Conservation (phyloP, 1,140 invertebrate genomes). For the Anthonomus grandis region DNA sequence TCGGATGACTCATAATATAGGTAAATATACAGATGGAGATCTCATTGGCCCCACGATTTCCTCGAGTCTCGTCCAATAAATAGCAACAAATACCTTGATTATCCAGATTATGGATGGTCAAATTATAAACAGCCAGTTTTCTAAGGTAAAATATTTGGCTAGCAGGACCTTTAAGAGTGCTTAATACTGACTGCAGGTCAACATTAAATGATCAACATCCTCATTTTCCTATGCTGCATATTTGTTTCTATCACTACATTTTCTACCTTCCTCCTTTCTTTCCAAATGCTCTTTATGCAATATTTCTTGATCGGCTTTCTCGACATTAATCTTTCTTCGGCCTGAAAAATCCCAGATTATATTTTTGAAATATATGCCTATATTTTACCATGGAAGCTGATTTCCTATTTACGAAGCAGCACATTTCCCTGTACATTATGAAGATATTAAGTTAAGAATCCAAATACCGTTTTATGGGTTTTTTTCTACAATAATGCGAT, state of each 20-base stretch:
- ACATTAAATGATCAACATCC: constrained; percentile 27
- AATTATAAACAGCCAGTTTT: constrained; percentile 50
- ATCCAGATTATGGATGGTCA: constrained; percentile 41
- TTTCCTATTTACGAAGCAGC: too few species aligned
- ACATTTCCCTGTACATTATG: too few species aligned
- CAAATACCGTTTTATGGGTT: background rate
- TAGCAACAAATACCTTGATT: constrained; percentile 14
- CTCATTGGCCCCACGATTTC: constrained; percentile 38
- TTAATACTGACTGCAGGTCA: constrained; percentile 46
- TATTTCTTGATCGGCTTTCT: too few species aligned
- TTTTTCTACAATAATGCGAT: background rate
- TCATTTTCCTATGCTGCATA: constrained; percentile 28
- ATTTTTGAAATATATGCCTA: too few species aligned
- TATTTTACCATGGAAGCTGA: too few species aligned
- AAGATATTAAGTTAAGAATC: background rate
- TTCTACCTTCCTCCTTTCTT: constrained; percentile 28
- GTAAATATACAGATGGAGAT: constrained; percentile 47
- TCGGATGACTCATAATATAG: constrained; percentile 33
- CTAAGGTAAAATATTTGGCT: constrained; percentile 47
- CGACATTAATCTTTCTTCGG: too few species aligned
- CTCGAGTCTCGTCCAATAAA: constrained; percentile 14
- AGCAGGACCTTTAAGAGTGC: constrained; percentile 38
- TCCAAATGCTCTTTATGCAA: too few species aligned
- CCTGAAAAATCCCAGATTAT: too few species aligned
- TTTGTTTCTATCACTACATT: constrained; percentile 33